Base-by-base conservation (phyloP, 2,113 vertebrate genomes). In the Calidris pugnax region DNA sequence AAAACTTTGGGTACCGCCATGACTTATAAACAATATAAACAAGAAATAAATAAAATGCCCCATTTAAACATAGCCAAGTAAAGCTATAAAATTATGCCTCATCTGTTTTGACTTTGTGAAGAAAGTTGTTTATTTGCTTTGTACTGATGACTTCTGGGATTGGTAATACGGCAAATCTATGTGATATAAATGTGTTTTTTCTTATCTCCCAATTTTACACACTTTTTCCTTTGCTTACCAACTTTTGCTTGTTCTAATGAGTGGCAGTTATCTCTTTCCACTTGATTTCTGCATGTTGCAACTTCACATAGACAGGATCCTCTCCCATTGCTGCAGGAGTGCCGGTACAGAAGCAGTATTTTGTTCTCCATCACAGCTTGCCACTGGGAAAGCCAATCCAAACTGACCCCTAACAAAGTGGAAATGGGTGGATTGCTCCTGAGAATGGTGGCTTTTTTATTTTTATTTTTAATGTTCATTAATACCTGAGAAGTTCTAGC, bases 391-490 rank as follows among this genome's bases (percentile, higher is more conserved):
- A 83, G 53, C 39, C n/a, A 76, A 24, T 27, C 48, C 48, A 89
- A 91, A 90, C 5, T 22, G 53, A 72, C 7, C 41, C 14, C 14
- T 86, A 50, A 48, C 17, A 69, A 59, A 73, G 9, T 83, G 43
- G 35, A 68, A 64, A 80, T 68, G 16, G 8, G 7, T 63, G 47
- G n/a, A 53, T 50, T 76, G 2, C 41, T 85, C 53, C 24, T 37
- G 35, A 47, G 16, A 45, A 0, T 67, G 13, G 9, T 19, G 14
- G 22, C 1, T 0, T 9, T 27, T 48, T n/a, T 67, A 10, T 16
- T 19, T 33, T 41, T 55, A 30, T 53, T 53, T 41, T 50, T 13
- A 22, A 59, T n/a, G 16, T 60, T 59, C 35, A 10, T 32, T 73
- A 18, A 14, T 80, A 53, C 53, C 24, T 63, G 15, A 16, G 55